Evolutionary conservation across 2,888 invertebrate species (phyloP).

Genomic region (Suillia variegata): DNA sequence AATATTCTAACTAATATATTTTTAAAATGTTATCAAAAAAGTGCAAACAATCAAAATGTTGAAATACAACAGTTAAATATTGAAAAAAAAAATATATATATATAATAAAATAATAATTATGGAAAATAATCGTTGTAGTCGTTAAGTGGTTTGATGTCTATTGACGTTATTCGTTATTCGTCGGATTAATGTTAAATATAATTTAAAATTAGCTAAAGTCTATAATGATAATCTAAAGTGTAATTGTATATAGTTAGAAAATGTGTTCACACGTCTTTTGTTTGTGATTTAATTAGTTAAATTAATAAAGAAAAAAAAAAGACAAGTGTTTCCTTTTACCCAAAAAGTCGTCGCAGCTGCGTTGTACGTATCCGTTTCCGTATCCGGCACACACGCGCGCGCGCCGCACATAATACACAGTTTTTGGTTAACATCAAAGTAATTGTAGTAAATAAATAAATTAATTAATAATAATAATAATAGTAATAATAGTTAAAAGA

Average conservation of each 20-base stretch:
- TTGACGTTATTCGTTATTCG: neutral
- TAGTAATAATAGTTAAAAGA: too few relatives aligned
- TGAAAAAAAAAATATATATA: neutral
- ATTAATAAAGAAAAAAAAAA: neutral
- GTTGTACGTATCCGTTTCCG: neutral
- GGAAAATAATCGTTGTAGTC: constrained; percentile 5
- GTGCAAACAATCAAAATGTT: constrained; percentile 2
- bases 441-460: neutral
- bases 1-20: too few relatives aligned
- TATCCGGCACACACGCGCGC: neutral
- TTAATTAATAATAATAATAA: neutral
- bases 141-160: neutral
- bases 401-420: constrained; percentile 22
- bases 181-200: too few relatives aligned
- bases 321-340: neutral
- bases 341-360: neutral
- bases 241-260: constrained; percentile 8
- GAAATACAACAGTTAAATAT: constrained; percentile 1
- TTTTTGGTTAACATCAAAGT: constrained; percentile 27
- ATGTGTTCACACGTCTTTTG: constrained; percentile 11
- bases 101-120: neutral
- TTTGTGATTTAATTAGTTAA: constrained; percentile 14
- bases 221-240: too few relatives aligned
- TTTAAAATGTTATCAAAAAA: constrained; percentile 5
- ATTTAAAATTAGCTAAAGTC: too few relatives aligned